Evolutionary conservation across 2,797 vertebrate species (phyloP).

Genomic region (Phylloscopus collybita): DNA sequence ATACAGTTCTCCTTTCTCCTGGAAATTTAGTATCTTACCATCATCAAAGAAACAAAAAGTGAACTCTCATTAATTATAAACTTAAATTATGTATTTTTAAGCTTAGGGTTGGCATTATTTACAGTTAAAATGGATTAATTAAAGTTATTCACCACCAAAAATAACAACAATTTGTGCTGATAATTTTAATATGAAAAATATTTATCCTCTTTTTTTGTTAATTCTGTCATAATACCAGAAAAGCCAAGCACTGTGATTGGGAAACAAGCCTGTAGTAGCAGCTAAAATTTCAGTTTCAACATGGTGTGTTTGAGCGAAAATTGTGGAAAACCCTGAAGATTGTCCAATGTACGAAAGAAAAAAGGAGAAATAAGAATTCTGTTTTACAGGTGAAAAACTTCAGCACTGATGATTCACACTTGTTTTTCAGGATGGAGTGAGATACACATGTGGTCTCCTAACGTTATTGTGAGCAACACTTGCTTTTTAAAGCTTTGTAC

Average conservation of each 20-base stretch:
- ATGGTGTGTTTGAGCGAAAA: accelerated
- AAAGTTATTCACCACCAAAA: background rate
- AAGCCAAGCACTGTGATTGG: background rate
- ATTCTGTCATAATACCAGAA: background rate
- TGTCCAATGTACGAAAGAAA: background rate
- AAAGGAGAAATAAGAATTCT: background rate
- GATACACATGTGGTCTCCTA: background rate
- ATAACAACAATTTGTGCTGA: background rate
- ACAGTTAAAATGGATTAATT: background rate
- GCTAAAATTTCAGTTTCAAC: background rate
- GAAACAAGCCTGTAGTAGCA: background rate
- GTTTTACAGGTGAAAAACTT: background rate
- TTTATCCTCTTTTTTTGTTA: background rate
- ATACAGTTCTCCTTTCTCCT: background rate
- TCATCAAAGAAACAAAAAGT: background rate
- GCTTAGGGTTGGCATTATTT: background rate
- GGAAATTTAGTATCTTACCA: background rate
- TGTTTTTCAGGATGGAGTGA: background rate
- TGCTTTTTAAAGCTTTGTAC: background rate
- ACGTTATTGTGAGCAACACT: background rate
- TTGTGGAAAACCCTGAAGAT: background rate
- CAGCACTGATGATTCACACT: background rate
- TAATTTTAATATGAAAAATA: background rate
- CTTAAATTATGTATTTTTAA: background rate
- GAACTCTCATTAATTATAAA: background rate